Percentiles rank a stretch among this genome's conserved stretches.
Evolutionary conservation across 64 coral and sea anemone genomes (phyloP).

Genomic region (Acropora yongei): DNA sequence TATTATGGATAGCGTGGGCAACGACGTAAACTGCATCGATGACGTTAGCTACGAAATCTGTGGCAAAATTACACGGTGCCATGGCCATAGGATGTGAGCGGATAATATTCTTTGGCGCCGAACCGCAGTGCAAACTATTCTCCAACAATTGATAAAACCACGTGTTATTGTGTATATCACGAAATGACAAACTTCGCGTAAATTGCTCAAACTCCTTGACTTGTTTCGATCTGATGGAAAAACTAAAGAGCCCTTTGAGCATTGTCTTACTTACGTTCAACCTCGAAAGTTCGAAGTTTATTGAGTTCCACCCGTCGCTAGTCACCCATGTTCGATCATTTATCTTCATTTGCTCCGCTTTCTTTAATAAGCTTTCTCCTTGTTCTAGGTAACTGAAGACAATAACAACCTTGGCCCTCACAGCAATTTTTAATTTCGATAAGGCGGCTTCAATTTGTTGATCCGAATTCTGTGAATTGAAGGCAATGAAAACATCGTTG

Average conservation of each 20-base stretch:
- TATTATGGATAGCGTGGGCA: slow-evolving; percentile 70
- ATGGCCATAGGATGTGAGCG: not conserved
- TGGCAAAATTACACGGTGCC: slow-evolving; percentile 34
- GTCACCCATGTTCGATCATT: slow-evolving; percentile 88
- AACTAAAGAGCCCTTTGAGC: slow-evolving; percentile 76
- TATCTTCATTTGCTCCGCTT: slow-evolving; percentile 74
- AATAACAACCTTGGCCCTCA: slow-evolving; percentile 71
- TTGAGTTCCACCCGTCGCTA: slow-evolving; percentile 84
- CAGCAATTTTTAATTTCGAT: slow-evolving; percentile 40
- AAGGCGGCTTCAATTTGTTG: slow-evolving; percentile 57
- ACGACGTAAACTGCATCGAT: slow-evolving; percentile 79
- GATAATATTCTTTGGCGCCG: not conserved
- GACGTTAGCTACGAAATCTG: slow-evolving; percentile 79
- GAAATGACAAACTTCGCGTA: slow-evolving; percentile 55
- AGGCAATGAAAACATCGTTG: slow-evolving; percentile 81
- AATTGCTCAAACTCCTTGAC: slow-evolving; percentile 61
- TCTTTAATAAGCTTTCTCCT: slow-evolving; percentile 60
- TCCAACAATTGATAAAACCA: slow-evolving; percentile 80
- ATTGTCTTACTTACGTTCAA: slow-evolving; percentile 62
- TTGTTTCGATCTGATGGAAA: slow-evolving; percentile 67
- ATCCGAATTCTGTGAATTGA: slow-evolving; percentile 63
- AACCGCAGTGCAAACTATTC: slow-evolving; percentile 46
- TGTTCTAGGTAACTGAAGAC: slow-evolving; percentile 85
- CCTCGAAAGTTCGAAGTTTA: slow-evolving; percentile 25
- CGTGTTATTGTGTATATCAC: slow-evolving; percentile 29